A percentile compares a stretch with the other conserved stretches of the same genome.
Conservation (phyloP, 2,113 vertebrate species). For the Eretmochelys imbricata region DNA sequence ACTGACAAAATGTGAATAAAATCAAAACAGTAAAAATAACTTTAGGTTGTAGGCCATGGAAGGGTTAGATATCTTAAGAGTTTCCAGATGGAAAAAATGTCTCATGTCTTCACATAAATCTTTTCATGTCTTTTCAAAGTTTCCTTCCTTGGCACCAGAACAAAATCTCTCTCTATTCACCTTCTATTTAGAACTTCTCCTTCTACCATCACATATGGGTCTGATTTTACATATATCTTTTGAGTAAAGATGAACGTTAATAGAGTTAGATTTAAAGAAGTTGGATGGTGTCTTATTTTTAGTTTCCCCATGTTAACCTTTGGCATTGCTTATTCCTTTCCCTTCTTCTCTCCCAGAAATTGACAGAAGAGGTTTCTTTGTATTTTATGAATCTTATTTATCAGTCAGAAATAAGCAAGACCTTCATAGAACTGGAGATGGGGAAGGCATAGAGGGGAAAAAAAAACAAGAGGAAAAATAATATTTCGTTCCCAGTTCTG, state of each 20-base stretch:
- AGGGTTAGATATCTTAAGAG: not conserved
- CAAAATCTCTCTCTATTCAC: not conserved
- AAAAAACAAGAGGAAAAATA: not conserved
- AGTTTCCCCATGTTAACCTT: not conserved
- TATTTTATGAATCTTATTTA: not conserved
- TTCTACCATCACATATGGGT: not conserved
- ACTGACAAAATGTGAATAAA: not conserved
- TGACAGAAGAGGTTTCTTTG: not conserved
- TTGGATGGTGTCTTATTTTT: not conserved
- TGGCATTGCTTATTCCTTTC: not conserved
- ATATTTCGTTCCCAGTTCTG: not conserved
- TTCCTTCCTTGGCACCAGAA: not conserved
- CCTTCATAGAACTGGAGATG: not conserved
- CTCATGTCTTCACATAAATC: accelerated
- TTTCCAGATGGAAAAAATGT: not conserved
- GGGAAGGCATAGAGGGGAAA: not conserved
- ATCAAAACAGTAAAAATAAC: not conserved
- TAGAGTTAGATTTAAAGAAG: not conserved
- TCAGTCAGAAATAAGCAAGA: not conserved
- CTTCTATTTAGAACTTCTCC: not conserved
- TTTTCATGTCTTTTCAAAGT: not conserved
- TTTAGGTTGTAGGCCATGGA: not conserved
- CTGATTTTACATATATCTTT: not conserved
- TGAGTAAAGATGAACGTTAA: not conserved
- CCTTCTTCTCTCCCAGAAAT: not conserved